Evolutionary conservation across 1,140 invertebrate genomes (phyloP).

Genomic region (Ericerus pela): DNA sequence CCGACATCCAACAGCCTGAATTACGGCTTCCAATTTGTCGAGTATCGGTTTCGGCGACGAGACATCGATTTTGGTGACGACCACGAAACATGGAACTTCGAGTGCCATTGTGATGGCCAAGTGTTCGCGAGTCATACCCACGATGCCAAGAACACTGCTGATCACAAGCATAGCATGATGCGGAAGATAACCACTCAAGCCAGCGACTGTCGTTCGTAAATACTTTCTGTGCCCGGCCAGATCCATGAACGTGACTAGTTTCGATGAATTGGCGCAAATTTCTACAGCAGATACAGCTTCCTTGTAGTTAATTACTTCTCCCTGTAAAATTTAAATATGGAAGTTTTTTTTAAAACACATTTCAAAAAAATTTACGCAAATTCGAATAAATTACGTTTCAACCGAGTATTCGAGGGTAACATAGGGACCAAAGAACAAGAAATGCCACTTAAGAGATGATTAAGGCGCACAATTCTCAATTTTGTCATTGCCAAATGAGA

Average conservation of each 20-base stretch:
- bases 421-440: too few species aligned
- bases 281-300: slow-evolving; percentile 85
- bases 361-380: background rate
- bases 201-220: slow-evolving; percentile 85
- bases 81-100: slow-evolving; percentile 76
- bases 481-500: too few species aligned
- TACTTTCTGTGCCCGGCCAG: slow-evolving; percentile 94
- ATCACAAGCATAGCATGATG: slow-evolving; percentile 91
- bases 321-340: slow-evolving; percentile 33
- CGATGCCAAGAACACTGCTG: slow-evolving; percentile 45
- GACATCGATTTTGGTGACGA: slow-evolving; percentile 81
- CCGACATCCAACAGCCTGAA: slow-evolving; percentile 45
- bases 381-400: slow-evolving; percentile 3
- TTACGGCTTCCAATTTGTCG: slow-evolving; percentile 42
- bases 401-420: too few species aligned
- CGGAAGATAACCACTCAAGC: slow-evolving; percentile 67
- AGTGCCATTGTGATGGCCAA: slow-evolving; percentile 65
- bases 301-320: slow-evolving; percentile 71
- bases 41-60: slow-evolving; percentile 39
- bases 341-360: slow-evolving; percentile 1
- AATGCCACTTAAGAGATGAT: too few species aligned
- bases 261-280: slow-evolving; percentile 77
- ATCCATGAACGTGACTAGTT: slow-evolving; percentile 90
- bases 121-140: slow-evolving; percentile 64
- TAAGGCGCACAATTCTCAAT: too few species aligned